phyloP scores from a whole-genome alignment of 1,140 invertebrate genomes.

The Drosophila grimshawi region DNA sequence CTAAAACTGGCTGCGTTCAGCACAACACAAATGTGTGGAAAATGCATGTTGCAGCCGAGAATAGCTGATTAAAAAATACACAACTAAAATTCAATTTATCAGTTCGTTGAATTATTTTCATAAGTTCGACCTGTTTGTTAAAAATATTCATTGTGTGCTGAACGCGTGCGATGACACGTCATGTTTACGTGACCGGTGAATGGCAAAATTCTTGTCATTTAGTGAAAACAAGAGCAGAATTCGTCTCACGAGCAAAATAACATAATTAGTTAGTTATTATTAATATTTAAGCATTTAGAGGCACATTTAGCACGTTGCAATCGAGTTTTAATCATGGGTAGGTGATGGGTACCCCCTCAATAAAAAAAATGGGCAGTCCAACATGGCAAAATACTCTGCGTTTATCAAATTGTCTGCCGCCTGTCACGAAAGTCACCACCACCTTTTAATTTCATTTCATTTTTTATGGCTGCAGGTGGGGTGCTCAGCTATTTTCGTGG shows the following conservation, averaged over 20 bases:
- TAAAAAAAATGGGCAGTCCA: neutral
- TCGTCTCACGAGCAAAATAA: conserved; percentile 54
- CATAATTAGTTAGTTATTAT: conserved; percentile 62
- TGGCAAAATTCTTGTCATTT: conserved; percentile 67
- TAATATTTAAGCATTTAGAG: conserved; percentile 73
- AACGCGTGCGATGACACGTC: conserved; percentile 72
- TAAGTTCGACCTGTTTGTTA: neutral
- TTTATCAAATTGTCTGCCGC: conserved; percentile 43
- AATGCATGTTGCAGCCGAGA: neutral
- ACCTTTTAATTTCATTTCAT: conserved; percentile 19
- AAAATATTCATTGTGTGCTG: conserved; percentile 39
- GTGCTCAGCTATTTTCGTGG: conserved; percentile 97
- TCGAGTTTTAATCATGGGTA: conserved; percentile 70
- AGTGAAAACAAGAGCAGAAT: conserved; percentile 75
- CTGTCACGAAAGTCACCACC: conserved; percentile 67
- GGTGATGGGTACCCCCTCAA: conserved; percentile 7
- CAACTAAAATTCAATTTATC: neutral
- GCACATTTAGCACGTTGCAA: conserved; percentile 55
- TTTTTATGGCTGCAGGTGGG: conserved; percentile 89
- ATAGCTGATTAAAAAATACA: neutral
- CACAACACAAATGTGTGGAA: conserved; percentile 2
- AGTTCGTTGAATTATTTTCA: neutral
- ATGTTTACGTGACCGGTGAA: conserved; percentile 63
- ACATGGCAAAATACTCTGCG: conserved; percentile 10
- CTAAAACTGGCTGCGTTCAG: conserved; percentile 50